Evolutionary conservation across 2,888 invertebrate species (phyloP), one percentile per base, ranked within the genome.

Genomic region (Acleris laterana): DNA sequence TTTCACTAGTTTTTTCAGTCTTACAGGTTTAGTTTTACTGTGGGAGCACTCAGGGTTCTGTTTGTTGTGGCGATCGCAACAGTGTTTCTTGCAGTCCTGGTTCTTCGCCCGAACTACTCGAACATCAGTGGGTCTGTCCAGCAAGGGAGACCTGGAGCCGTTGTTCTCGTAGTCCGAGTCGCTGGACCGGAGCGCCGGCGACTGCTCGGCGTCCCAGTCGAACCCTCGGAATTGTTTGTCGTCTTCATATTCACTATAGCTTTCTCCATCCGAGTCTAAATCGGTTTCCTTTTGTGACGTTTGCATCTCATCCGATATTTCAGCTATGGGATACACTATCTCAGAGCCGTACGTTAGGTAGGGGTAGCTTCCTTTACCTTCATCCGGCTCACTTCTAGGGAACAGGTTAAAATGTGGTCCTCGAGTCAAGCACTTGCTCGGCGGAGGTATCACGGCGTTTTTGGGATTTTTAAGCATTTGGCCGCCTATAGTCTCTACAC

Each of bases 281-380:
- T 95, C 95, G 0, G 94, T 94, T 77, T 95, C 95, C 51, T 94
- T 94, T 73, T 95, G 95, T 1, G 94, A 95, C 11, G 94, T 95
- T 80, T 95, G 95, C 90, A 95, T 95, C 84, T 97, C 97, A 77
- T 96, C 97, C 0, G 96, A 95, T 81, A 96, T 96, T 87, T 97
- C 97, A 1, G 96, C 97, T 74, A 97, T 97, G 4, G 97, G 97
- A 84, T 97, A 97, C 1, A 96, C 95, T 66, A 96, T 96, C 84
- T 96, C 96, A 1, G 96, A 96, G 16, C 96, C 95, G 74, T 95
- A 95, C 46, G 94, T 94, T 68, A 94, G 74, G 70, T 91, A 93
- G 1, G 97, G 97, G 83, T 97, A 96, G 59, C 96, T 94, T 61
- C 66, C 66, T 61, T 96, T 95, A 69, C 96, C 96, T 70, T 96